Conservation (phyloP, 2,888 invertebrate species). For the Xanthia icteritia region DNA sequence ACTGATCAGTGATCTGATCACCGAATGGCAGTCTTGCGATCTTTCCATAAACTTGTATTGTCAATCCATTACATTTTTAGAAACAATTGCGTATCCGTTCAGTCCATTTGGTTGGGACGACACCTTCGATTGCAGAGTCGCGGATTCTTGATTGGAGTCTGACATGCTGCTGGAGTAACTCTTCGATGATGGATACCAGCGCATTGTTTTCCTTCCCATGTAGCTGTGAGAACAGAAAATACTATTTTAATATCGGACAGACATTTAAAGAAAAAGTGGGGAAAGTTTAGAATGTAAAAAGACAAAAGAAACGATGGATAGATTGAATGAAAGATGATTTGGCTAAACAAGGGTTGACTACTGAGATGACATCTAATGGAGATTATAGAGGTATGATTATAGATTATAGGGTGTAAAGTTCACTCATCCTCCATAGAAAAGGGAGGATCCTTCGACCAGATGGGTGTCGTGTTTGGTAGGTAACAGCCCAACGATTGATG, state of each 20-base stretch:
- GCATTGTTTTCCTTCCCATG: constrained; percentile 27
- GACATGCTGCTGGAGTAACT: constrained; percentile 68
- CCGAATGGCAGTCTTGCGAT: background rate
- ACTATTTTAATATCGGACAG: background rate
- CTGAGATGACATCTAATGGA: background rate
- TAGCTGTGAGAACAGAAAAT: constrained; percentile 48
- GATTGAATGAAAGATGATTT: background rate
- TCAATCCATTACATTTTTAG: constrained; percentile 29
- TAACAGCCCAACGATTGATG: too few relatives aligned
- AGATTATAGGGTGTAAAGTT: too few relatives aligned
- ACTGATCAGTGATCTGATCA: background rate
- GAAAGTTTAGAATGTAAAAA: background rate
- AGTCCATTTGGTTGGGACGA: constrained; percentile 72
- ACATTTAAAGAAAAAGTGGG: too few relatives aligned
- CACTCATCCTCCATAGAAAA: too few relatives aligned
- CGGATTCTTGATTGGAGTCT: constrained; percentile 70
- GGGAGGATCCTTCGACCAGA: too few relatives aligned
- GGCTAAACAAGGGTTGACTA: background rate
- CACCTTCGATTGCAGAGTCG: constrained; percentile 64
- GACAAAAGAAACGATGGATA: background rate
- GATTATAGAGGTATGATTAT: too few relatives aligned
- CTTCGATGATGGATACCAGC: constrained; percentile 66
- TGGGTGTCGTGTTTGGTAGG: too few relatives aligned
- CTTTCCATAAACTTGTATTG: background rate
- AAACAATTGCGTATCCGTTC: constrained; percentile 26